Base-by-base conservation (phyloP, 2,113 vertebrate species). In the Vicugna pacos region DNA sequence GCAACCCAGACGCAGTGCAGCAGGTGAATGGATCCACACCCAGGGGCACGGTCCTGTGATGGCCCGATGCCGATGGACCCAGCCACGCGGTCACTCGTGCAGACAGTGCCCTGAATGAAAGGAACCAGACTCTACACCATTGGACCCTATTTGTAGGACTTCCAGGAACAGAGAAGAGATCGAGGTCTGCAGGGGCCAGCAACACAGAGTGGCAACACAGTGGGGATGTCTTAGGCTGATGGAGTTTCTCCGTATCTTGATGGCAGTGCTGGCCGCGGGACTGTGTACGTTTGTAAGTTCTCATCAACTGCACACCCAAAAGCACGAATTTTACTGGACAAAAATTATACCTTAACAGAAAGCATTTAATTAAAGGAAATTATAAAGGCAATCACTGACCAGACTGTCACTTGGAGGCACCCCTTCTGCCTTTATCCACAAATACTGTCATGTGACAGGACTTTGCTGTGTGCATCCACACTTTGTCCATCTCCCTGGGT, bases 21-120 rank as follows among this genome's bases (percentile, higher is more conserved):
- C 12, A 4, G 6, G 80, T 8, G 17, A 20, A 62, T 2, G 38
- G n/a, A 11, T 42, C 58, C 8, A 13, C 52, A 58, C 28, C 4
- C 32, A 32, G 5, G 6, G n/a, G 16, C 0, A 2, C 6, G 26
- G 0, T 17, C 17, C 35, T 0, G 0, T 7, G 7, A 3, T 3
- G 38, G 5, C 38, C 38, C 38, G 38, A 42, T 42, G 16, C 42
- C 7, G 4, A 8, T 1, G 30, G 48, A 13, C 7, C n/a, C n/a
- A 8, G 14, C 20, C 4, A 15, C 32, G 2, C 20, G 1, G 52
- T 12, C 3, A n/a, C n/a, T 30, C 6, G 4, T 32, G 22, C 24
- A 8, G 26, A 5, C 65, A 11, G 15, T 8, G 8, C 4, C 16
- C 52, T 5, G 6, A 46, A 58, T 28, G 16, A 9, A 20, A 19